Conservation (phyloP, 2,797 vertebrate species). For the Moxostoma hubbsi region DNA sequence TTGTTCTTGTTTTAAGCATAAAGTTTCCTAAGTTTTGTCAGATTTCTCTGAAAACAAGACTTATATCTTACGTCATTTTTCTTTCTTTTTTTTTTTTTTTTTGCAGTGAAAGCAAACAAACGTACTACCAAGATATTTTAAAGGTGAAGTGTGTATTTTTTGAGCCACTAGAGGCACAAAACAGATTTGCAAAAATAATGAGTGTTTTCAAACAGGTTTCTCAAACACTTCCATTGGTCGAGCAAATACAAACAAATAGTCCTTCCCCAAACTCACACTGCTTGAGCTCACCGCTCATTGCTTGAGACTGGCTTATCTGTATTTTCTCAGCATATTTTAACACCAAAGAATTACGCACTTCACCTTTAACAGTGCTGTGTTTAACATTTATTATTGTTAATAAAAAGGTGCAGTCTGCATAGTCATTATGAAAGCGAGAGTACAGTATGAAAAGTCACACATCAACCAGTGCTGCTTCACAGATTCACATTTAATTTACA, state of each 20-base stretch:
- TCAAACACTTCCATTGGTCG: too few species aligned
- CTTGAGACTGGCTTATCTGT: too few species aligned
- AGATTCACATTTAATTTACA: conserved; percentile 94
- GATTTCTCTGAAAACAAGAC: too few species aligned
- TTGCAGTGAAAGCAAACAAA: too few species aligned
- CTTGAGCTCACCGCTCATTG: too few species aligned
- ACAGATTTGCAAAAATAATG: background rate
- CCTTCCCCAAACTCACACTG: too few species aligned
- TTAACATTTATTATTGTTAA: background rate
- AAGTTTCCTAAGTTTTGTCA: too few species aligned
- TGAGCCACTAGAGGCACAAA: background rate
- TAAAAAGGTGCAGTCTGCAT: background rate
- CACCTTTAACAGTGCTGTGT: background rate
- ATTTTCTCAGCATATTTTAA: background rate
- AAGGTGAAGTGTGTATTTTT: background rate
- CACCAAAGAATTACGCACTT: background rate
- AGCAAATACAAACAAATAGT: too few species aligned
- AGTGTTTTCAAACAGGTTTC: too few species aligned
- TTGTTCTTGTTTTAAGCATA: too few species aligned
- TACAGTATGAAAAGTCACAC: conserved; percentile 26
- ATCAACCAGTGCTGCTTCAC: conserved; percentile 81
- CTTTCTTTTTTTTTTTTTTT: too few species aligned
- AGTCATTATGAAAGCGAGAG: conserved; percentile 8
- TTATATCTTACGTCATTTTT: too few species aligned
- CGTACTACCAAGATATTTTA: background rate